Percentiles rank a stretch among this genome's conserved stretches.
These are phyloP conservation scores for Tychaedon coryphoeus DNA, from an alignment of 2,113 vertebrate genomes.

Conservation along the genomic window DNA sequence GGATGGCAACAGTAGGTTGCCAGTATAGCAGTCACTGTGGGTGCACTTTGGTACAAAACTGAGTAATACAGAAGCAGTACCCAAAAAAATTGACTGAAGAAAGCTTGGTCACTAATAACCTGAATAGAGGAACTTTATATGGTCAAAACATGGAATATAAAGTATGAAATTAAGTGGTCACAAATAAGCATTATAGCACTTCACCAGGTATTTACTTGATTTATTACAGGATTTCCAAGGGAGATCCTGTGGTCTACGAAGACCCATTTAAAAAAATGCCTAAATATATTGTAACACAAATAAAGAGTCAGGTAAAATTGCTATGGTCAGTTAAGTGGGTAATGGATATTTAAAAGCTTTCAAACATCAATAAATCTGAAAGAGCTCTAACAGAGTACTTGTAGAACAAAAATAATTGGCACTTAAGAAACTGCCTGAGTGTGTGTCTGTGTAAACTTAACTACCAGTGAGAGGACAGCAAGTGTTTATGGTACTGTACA, in stretches of 20 bases:
- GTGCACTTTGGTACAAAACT: not conserved
- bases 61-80: not conserved
- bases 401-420: constrained; percentile 34
- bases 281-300: constrained; percentile 51
- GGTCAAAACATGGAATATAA: not conserved
- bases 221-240: constrained; percentile 26
- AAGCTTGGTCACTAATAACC: not conserved
- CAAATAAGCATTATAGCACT: not conserved
- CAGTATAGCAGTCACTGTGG: not conserved
- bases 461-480: not conserved
- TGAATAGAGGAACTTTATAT: not conserved
- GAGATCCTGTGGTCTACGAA: not conserved
- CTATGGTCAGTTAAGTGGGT: constrained; percentile 37
- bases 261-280: not conserved
- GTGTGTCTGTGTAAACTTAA: constrained; percentile 1
- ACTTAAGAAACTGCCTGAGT: not conserved
- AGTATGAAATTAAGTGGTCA: not conserved
- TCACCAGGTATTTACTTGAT: constrained; percentile 6
- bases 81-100: not conserved
- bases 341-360: constrained; percentile 57
- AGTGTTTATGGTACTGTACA: not conserved
- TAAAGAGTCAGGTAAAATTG: constrained; percentile 48
- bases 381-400: constrained; percentile 3
- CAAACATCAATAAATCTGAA: constrained; percentile 50
- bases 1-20: not conserved